Evolutionary conservation across 2,888 invertebrate genomes (phyloP), one percentile per base, ranked within the genome.

Genomic region (Eubasilissa splendida): DNA sequence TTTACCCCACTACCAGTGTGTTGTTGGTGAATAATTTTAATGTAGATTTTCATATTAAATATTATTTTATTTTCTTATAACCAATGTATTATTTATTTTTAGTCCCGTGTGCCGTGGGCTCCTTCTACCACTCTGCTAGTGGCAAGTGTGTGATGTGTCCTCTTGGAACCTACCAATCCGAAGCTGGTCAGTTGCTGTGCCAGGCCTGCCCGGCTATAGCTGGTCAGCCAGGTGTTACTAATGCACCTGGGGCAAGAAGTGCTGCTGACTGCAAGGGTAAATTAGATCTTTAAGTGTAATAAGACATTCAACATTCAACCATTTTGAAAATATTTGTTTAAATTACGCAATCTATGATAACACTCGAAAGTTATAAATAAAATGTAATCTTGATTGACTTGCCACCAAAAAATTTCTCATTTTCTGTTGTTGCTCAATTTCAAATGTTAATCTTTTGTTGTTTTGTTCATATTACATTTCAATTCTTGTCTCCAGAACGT

Each of bases 51-150:
- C n/a, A n/a, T 9, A 12, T 54, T 12, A 54, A 54, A 54, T 54
- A 11, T 54, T 54, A 54, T 58, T 11, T n/a, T n/a, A 58, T 3
- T 9, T 11, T 58, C 58, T n/a, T 4, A 58, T n/a, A 9, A 58
- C 2, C 11, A 1, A 58, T n/a, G 58, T 58, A 8, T n/a, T 58
- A n/a, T 58, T 56, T 3, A 54, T 79, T 86, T 86, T 10, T 87
- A 95, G 96, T 97, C 78, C 96, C 97, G 42, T 98, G 98, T 87
- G 95, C 97, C 14, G 94, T 97, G 83, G 98, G 98, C 82, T 96
- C 96, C 0, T 97, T 91, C 90, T 96, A 95, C 86, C 93, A 96
- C 84, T 92, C 92, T 65, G 92, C 93, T 4, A 94, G 94, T 81
- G 94, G 95, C 86, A 92, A 93, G 22, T 98, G 98, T 87, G 90